Evolutionary conservation across 2,888 invertebrate species (phyloP).

Genomic region (Drosophila histrio): DNA sequence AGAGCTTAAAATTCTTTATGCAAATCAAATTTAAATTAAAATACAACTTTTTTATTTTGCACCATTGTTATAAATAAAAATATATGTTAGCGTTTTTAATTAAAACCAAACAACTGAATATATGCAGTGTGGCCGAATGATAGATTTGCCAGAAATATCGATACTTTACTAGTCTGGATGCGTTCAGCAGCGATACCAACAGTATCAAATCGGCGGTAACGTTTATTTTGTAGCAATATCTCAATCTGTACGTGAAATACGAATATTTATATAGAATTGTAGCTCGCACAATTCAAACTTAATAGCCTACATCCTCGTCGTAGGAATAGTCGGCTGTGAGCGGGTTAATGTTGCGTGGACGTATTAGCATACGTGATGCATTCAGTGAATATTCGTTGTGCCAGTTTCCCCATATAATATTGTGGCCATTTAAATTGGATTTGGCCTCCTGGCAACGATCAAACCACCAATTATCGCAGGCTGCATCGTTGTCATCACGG

Average conservation of each 20-base stretch:
- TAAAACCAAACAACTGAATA: not conserved
- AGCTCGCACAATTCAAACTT: slow-evolving; percentile 12
- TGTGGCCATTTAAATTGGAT: slow-evolving; percentile 78
- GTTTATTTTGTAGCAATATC: slow-evolving; percentile 54
- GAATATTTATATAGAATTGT: not conserved
- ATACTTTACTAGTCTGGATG: slow-evolving; percentile 22
- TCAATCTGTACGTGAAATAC: slow-evolving; percentile 31
- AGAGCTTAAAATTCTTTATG: not conserved
- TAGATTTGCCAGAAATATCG: slow-evolving; percentile 4
- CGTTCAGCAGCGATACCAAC: slow-evolving; percentile 37
- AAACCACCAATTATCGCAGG: slow-evolving; percentile 87
- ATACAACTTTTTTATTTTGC: not conserved
- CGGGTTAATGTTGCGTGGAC: slow-evolving; percentile 57
- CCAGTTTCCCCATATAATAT: slow-evolving; percentile 87
- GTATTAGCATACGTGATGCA: slow-evolving; percentile 85
- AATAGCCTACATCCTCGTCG: slow-evolving; percentile 19
- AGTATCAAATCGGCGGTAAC: slow-evolving; percentile 48
- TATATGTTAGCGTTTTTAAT: no score
- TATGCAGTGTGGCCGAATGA: not conserved
- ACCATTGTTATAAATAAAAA: not conserved
- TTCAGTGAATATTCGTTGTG: slow-evolving; percentile 85
- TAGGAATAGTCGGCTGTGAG: slow-evolving; percentile 25
- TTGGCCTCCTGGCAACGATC: slow-evolving; percentile 81
- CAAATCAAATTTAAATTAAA: not conserved
- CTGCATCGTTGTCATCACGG: slow-evolving; percentile 82